phyloP scores from a whole-genome alignment of 1,140 invertebrate genomes.

The Cyclargus thomasi region DNA sequence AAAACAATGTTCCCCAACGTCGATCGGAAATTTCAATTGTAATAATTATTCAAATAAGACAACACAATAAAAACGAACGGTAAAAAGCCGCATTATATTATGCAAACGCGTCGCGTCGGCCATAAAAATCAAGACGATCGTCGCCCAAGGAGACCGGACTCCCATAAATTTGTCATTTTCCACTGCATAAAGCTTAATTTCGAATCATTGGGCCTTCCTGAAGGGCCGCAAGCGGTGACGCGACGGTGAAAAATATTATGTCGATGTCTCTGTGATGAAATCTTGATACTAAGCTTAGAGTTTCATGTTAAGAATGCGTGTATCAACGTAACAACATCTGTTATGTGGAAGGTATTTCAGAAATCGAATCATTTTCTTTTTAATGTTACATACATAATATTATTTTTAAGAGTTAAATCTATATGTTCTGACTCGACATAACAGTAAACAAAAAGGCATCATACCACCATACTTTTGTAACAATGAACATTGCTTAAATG shows the following conservation, averaged over 20 bases:
- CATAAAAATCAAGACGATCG: conserved; percentile 63
- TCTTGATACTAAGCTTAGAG: too few relatives aligned
- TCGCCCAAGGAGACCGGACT: conserved; percentile 56
- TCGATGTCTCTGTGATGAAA: not conserved
- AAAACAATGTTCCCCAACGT: not conserved
- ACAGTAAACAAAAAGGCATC: too few relatives aligned
- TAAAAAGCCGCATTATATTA: conserved; percentile 45
- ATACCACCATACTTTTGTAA: too few relatives aligned
- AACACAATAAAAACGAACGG: conserved; percentile 8
- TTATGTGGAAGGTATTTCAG: too few relatives aligned
- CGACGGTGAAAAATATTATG: not conserved
- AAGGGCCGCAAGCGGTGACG: conserved; percentile 27
- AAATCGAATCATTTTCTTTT: too few relatives aligned
- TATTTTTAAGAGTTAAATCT: too few relatives aligned
- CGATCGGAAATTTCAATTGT: conserved; percentile 14
- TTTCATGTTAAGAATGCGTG: too few relatives aligned
- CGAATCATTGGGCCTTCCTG: conserved; percentile 68
- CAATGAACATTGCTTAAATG: too few relatives aligned
- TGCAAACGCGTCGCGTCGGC: conserved; percentile 67
- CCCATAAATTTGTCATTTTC: conserved; percentile 73
- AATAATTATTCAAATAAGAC: conserved; percentile 13
- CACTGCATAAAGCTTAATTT: conserved; percentile 74
- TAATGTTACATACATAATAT: too few relatives aligned
- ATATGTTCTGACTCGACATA: too few relatives aligned
- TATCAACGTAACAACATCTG: too few relatives aligned